Base-by-base conservation (phyloP, 2,113 vertebrate species). In the pig (Sus scrofa) region DNA sequence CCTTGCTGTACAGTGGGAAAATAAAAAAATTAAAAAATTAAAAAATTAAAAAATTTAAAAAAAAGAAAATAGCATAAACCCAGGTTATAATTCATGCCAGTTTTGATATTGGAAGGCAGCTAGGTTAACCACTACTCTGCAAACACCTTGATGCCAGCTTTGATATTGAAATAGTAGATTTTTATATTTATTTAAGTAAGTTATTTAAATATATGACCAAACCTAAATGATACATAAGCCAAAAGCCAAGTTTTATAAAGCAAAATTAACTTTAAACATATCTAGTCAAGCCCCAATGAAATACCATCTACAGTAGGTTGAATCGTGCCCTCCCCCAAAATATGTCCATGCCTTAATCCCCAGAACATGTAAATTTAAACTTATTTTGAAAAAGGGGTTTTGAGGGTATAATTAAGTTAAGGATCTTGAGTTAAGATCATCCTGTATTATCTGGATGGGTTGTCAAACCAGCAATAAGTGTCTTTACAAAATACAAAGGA, bases 211-310 rank as follows among this genome's bases (percentile, higher is more conserved):
- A 44, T 88, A 54, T 19, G 11, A 60, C 30, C 19, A 91, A 87
- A 20, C 27, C 6, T 54, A 73, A 91, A 73, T 27, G 24, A 78
- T 32, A 78, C 22, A 78, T 78, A 68, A 62, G 54, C 15, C 15
- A 75, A 94, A 94, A 62, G 32, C 24, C 71, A 58, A 32, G 9
- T 91, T 83, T 26, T 77, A 39, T 56, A n/a, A 34, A 54, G 50
- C 30, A 63, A 83, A 94, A 84, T 63, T 70, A 84, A 63, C 67
- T 74, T 89, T 60, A n/a, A 95, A 60, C 30, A 60, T 52, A 84
- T 27, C 37, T 54, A 73, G 26, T 91, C n/a, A 77, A 44, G 44
- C 18, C 20, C 19, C 32, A 91, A 26, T 52, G 11, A 8, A 71
- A 37, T n/a, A 79, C 3, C 12, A 60, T n/a, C 11, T 37, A 26